Percentiles rank a stretch among this genome's conserved stretches.
Evolutionary conservation across 2,113 vertebrate genomes (phyloP).

Genomic region (Pterocles orientalis): DNA sequence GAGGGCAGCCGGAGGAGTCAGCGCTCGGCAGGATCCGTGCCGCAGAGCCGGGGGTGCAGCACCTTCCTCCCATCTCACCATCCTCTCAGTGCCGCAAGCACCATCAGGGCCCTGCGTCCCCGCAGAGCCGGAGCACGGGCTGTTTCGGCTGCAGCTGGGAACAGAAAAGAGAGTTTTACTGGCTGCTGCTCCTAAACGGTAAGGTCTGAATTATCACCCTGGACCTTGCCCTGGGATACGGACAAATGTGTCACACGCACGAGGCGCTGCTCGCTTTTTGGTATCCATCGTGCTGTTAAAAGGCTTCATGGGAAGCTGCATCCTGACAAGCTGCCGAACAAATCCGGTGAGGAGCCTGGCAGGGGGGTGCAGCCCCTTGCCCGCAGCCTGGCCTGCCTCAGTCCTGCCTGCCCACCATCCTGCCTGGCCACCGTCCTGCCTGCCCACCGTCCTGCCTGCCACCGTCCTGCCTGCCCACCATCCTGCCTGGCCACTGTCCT

Average conservation of each 20-base stretch:
- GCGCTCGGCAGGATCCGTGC: fast-evolving
- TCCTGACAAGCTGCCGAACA: background rate
- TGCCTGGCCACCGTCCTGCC: background rate
- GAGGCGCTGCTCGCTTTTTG: no score
- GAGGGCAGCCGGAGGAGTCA: background rate
- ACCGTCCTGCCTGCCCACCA: no score
- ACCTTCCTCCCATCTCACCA: fast-evolving
- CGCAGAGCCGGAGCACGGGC: fast-evolving
- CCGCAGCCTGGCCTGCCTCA: background rate
- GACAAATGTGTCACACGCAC: fast-evolving
- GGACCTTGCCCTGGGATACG: no score
- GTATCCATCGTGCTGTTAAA: background rate
- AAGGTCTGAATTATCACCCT: background rate
- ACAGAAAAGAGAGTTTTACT: background rate
- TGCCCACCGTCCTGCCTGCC: background rate
- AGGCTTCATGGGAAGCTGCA: background rate
- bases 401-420: no score
- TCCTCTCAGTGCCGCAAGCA: background rate
- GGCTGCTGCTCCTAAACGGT: background rate
- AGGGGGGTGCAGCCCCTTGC: background rate
- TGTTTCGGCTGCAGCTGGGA: no score
- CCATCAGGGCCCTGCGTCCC: background rate
- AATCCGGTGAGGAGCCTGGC: background rate
- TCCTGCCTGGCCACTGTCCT: no score
- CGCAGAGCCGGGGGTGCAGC: background rate